Conservation (phyloP, 2,797 vertebrate species). For the Stomatorhinus walkeri region DNA sequence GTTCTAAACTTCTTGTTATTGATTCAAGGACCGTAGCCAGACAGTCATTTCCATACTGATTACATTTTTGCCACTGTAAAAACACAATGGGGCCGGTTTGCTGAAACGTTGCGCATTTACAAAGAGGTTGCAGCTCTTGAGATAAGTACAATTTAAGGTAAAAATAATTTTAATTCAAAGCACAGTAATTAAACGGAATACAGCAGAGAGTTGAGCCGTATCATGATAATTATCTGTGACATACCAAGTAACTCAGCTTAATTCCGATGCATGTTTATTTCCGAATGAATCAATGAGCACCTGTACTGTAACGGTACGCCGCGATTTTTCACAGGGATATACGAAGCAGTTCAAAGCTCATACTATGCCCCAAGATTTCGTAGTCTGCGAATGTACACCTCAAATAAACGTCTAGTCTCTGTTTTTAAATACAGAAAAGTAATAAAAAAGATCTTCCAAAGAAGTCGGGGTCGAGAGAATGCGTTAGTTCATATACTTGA, state of each 20-base stretch:
- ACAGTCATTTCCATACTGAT: background rate
- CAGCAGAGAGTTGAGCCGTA: background rate
- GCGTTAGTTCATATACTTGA: background rate
- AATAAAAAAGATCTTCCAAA: background rate
- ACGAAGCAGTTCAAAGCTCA: conserved; percentile 58
- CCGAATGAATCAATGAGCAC: conserved; percentile 58
- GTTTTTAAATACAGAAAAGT: background rate
- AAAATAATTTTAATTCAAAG: background rate
- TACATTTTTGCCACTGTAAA: background rate
- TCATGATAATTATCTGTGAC: background rate
- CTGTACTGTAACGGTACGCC: conserved; percentile 60
- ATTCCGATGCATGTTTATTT: background rate
- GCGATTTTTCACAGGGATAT: conserved; percentile 68
- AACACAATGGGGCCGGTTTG: background rate
- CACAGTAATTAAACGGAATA: background rate
- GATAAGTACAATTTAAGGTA: background rate
- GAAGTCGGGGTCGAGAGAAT: background rate
- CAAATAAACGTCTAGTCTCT: background rate
- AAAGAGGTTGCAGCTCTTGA: background rate
- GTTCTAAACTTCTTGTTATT: background rate
- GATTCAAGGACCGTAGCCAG: background rate
- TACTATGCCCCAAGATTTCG: background rate
- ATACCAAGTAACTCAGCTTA: background rate
- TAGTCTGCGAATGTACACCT: background rate
- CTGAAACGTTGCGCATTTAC: background rate